Evolutionary conservation across 2,888 invertebrate genomes (phyloP).

Genomic region (Trissolcus japonicus): DNA sequence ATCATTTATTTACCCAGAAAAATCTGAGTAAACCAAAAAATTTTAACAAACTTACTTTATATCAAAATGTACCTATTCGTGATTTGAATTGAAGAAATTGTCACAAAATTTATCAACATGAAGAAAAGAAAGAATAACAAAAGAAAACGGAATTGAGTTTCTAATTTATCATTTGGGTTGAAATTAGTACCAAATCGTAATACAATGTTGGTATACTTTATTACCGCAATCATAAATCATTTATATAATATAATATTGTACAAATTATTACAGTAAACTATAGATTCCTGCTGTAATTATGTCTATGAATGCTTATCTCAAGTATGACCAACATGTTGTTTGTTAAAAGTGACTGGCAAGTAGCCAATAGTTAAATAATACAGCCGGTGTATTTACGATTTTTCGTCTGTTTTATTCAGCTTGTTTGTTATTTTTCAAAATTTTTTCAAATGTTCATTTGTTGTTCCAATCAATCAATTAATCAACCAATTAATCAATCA

Average conservation of each 20-base stretch:
- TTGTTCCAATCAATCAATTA: slow-evolving; percentile 24
- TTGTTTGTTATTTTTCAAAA: slow-evolving; percentile 21
- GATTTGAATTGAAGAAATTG: too few relatives aligned
- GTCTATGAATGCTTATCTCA: slow-evolving; percentile 71
- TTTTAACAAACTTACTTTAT: too few relatives aligned
- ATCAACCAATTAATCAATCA: slow-evolving; percentile 23
- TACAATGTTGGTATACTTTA: slow-evolving; percentile 76
- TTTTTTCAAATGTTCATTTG: slow-evolving; percentile 27
- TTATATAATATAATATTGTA: slow-evolving; percentile 75
- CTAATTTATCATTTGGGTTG: slow-evolving; percentile 1
- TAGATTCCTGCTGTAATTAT: slow-evolving; percentile 72
- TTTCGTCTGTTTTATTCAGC: slow-evolving; percentile 39
- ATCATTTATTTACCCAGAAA: too few relatives aligned
- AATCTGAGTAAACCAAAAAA: too few relatives aligned
- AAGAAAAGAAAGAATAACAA: too few relatives aligned
- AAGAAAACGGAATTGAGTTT: too few relatives aligned
- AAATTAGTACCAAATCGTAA: slow-evolving; percentile 33
- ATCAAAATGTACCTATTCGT: too few relatives aligned
- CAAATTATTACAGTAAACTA: slow-evolving; percentile 76
- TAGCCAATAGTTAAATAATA: slow-evolving; percentile 68
- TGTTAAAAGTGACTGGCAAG: slow-evolving; percentile 66
- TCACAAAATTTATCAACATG: too few relatives aligned
- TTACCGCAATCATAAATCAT: slow-evolving; percentile 69
- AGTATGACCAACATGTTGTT: slow-evolving; percentile 70
- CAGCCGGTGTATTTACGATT: slow-evolving; percentile 62